phyloP scores from a whole-genome alignment of 2,113 vertebrate species.

The Vombatus ursinus region DNA sequence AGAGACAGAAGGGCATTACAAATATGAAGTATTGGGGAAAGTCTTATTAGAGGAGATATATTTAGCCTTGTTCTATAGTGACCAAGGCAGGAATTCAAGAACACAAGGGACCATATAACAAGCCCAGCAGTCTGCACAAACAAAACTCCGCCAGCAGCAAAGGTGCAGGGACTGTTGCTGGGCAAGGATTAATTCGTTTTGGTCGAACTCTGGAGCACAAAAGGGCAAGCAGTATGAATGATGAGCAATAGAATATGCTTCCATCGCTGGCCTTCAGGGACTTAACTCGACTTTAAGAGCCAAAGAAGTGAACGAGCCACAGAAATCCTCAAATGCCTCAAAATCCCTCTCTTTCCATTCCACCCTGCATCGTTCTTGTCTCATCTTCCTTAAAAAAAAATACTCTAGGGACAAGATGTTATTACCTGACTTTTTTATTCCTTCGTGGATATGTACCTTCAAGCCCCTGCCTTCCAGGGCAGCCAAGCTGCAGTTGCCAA shows the following conservation, averaged over 20 bases:
- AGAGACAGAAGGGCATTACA: background rate
- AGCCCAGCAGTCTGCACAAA: background rate
- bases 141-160: background rate
- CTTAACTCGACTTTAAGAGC: background rate
- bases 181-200: background rate
- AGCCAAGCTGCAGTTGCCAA: too few relatives aligned
- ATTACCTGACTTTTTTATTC: background rate
- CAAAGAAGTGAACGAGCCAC: background rate
- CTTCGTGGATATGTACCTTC: too few relatives aligned
- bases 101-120: background rate
- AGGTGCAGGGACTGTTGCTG: background rate
- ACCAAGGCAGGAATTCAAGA: background rate
- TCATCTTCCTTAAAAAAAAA: background rate
- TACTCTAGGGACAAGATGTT: background rate
- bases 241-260: background rate
- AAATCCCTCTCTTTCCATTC: background rate
- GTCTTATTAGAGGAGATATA: background rate
- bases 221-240: background rate
- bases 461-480: too few relatives aligned
- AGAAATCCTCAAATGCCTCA: background rate
- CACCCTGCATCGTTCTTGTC: background rate
- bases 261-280: background rate
- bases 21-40: background rate
- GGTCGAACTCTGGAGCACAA: background rate
- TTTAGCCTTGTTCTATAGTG: background rate